Base-by-base conservation (phyloP, 2,113 vertebrate genomes). In the Bubo blakistoni region DNA sequence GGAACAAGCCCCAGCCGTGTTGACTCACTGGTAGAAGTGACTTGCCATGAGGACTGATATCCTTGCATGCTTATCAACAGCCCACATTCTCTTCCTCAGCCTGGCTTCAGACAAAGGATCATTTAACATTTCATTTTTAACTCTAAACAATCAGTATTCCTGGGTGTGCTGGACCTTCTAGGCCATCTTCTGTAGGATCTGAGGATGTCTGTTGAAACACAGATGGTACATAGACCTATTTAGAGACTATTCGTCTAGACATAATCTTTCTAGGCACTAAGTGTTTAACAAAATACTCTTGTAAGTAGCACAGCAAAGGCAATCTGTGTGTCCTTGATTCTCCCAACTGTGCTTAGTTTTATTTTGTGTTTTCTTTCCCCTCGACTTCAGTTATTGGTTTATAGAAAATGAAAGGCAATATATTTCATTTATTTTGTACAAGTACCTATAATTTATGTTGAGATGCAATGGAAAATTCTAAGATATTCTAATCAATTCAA, bases 51-150 rank as follows among this genome's bases (percentile, higher is more conserved):
- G 62, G 34, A 69, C 69, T 72, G 70, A 95, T 94, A 94, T 81
- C 82, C 63, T 85, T 94, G 25, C 55, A 13, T 21, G 76, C 86
- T 95, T 96, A 96, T 88, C 94, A 96, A 94, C 91, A 91, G 52
- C 21, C 26, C 78, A 88, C 78, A 91, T 82, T 92, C 91, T 87
- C 88, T 93, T 96, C 94, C 95, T 97, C 79, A 79, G 70, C 58
- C 54, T 92, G 77, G 26, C 26, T 91, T 92, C 74, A 89, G 77
- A 95, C 88, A 94, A 95, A 94, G 77, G 84, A 69, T 80, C 40
- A 17, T n/a, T 87, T 81, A 79, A 55, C 44, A 29, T 79, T 92
- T 91, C 52, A 80, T 24, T 46, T 27, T 72, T 92, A 95, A 74
- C 61, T 92, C 30, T 91, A 69, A 92, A 69, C 44, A 61, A 67